phyloP scores from a whole-genome alignment of 2,888 invertebrate genomes.

The Philereme transversata region DNA sequence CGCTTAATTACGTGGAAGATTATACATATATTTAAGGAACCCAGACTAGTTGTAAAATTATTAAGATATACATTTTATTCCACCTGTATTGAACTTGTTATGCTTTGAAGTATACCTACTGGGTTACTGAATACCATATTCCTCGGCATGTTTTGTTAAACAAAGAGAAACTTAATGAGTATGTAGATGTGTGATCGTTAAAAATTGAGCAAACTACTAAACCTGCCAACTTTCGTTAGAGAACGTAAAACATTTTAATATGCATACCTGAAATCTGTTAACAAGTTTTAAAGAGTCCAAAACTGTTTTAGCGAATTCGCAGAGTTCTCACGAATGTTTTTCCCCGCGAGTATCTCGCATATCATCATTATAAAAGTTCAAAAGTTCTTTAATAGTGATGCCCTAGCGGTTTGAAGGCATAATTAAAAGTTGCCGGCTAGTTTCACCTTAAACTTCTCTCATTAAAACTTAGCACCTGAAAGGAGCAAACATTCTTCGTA shows the following conservation, averaged over 20 bases:
- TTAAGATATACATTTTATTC: no score
- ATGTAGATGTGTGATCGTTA: neutral
- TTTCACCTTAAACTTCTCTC: constrained; percentile 74
- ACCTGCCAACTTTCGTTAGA: constrained; percentile 6
- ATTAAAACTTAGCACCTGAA: constrained; percentile 77
- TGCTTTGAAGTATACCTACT: no score
- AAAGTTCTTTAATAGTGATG: constrained; percentile 57
- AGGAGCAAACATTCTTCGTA: constrained; percentile 70
- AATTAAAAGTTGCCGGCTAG: constrained; percentile 77
- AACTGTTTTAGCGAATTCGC: constrained; percentile 25
- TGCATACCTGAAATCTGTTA: constrained; percentile 21
- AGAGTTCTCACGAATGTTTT: constrained; percentile 39
- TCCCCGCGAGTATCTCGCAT: constrained; percentile 47
- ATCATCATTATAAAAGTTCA: constrained; percentile 64
- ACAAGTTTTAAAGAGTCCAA: constrained; percentile 21
- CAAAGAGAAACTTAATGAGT: no score
- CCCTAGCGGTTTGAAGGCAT: constrained; percentile 63
- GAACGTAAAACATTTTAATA: constrained; percentile 5
- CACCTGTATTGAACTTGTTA: no score
- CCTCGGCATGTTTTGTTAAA: no score
- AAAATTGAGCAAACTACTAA: neutral
- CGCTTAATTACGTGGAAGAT: constrained; percentile 37
- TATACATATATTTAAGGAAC: constrained; percentile 14
- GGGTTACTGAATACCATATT: no score
- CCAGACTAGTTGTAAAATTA: neutral